Conservation (phyloP, 2,113 vertebrate species). For the Mustela nigripes region DNA sequence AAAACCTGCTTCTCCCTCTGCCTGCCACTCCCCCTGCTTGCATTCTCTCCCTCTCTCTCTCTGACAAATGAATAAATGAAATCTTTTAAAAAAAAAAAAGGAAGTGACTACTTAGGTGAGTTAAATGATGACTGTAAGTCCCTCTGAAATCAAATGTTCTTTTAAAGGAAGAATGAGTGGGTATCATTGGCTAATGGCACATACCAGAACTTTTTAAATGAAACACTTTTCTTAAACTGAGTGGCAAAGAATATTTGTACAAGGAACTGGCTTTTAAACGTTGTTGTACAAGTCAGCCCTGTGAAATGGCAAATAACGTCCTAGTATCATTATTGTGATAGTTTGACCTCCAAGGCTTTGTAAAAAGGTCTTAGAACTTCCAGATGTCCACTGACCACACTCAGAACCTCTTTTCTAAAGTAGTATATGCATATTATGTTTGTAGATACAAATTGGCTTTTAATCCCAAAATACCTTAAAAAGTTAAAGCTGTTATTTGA, state of each 20-base stretch:
- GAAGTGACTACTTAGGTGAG: not conserved
- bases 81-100: not conserved
- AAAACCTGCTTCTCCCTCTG: no score
- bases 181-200: not conserved
- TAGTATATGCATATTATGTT: not conserved
- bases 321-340: not conserved
- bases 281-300: conserved; percentile 14
- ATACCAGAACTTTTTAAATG: conserved; percentile 22
- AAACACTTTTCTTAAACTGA: not conserved
- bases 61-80: no score
- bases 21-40: no score
- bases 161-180: conserved; percentile 34
- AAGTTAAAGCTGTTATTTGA: not conserved
- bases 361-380: not conserved
- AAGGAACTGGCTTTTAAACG: not conserved
- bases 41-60: no score
- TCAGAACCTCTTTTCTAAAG: not conserved
- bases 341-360: not conserved
- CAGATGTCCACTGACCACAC: not conserved
- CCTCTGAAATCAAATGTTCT: not conserved
- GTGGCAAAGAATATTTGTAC: conserved; percentile 10
- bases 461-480: not conserved
- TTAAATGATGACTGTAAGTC: not conserved
- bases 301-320: not conserved
- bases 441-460: not conserved